phyloP scores from a whole-genome alignment of 2,797 vertebrate genomes.

The Cryptoprocta ferox region DNA sequence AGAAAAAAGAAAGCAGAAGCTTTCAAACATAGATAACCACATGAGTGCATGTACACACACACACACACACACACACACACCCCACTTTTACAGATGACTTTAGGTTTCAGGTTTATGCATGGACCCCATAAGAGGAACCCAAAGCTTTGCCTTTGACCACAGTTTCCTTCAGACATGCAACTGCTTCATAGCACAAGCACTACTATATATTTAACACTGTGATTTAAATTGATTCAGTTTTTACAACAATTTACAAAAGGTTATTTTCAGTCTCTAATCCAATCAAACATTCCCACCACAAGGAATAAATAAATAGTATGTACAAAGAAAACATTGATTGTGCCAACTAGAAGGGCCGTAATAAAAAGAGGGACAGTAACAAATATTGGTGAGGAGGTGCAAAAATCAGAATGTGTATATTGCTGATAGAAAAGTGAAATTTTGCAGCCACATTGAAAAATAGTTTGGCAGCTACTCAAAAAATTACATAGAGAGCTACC shows the following conservation, averaged over 20 bases:
- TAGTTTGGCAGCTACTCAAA: background rate
- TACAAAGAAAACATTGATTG: background rate
- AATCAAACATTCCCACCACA: background rate
- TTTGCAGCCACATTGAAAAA: background rate
- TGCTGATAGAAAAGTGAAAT: background rate
- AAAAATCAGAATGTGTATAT: background rate
- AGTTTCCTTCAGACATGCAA: background rate
- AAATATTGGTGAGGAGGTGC: background rate
- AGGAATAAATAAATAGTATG: background rate
- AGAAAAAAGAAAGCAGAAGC: background rate
- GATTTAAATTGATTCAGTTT: background rate
- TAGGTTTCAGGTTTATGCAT: background rate
- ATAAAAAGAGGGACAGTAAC: background rate
- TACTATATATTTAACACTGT: background rate
- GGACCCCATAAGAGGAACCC: background rate
- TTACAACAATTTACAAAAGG: background rate
- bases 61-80: background rate
- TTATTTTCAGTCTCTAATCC: background rate
- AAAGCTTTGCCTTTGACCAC: background rate
- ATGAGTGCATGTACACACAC: no score
- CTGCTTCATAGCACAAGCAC: background rate
- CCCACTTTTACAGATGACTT: background rate
- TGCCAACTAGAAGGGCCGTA: background rate
- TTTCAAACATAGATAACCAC: background rate
- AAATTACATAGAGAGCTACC: background rate